Percentiles rank a stretch among this genome's conserved stretches.
Evolutionary conservation across 2,113 vertebrate genomes (phyloP).

Genomic region (Ameiurus melas): DNA sequence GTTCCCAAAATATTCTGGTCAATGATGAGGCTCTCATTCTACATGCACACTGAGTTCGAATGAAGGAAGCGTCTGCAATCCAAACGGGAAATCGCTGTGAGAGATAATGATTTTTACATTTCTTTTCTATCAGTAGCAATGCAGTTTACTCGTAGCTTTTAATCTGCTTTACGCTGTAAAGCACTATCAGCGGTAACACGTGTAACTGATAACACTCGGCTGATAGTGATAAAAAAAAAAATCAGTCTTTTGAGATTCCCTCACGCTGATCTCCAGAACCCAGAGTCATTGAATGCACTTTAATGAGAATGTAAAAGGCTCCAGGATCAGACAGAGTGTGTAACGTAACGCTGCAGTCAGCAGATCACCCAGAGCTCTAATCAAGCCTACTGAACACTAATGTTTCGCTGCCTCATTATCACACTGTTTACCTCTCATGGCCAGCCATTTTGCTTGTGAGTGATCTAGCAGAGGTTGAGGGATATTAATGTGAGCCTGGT

Average conservation of each 20-base stretch:
- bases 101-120: neutral
- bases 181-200: neutral
- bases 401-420: slow-evolving; percentile 48
- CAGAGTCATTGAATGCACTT: slow-evolving; percentile 9
- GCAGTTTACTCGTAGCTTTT: neutral
- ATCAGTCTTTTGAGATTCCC: slow-evolving; percentile 1
- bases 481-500: slow-evolving; percentile 46
- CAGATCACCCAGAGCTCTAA: slow-evolving; percentile 44
- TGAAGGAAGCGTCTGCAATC: neutral
- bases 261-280: neutral
- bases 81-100: neutral
- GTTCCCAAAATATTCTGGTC: neutral
- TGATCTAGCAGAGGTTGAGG: slow-evolving; percentile 43
- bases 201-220: neutral
- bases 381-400: slow-evolving; percentile 40
- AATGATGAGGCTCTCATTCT: neutral
- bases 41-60: neutral
- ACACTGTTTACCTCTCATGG: slow-evolving; percentile 49
- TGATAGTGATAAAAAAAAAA: slow-evolving; percentile 9
- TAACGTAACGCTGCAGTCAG: neutral
- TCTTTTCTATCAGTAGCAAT: neutral
- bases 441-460: slow-evolving; percentile 47
- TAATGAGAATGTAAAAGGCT: slow-evolving; percentile 32
- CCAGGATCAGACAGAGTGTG: slow-evolving; percentile 27
- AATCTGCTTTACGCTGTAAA: neutral